Evolutionary conservation across 2,888 invertebrate species (phyloP).

Genomic region (Heliconius aoede): DNA sequence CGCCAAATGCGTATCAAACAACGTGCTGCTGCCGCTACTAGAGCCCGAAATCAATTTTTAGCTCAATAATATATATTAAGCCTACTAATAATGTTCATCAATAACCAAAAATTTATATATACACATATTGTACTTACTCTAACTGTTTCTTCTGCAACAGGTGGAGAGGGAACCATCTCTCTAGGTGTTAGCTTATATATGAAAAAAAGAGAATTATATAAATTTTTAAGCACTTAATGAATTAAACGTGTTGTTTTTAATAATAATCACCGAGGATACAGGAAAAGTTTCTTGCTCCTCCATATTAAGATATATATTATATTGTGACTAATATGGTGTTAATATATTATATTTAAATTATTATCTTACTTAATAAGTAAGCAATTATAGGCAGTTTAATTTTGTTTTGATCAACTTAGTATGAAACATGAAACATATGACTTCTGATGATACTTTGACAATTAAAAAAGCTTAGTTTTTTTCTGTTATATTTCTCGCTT

Average conservation of each 20-base stretch:
- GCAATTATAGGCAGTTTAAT: background rate
- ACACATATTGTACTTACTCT: background rate
- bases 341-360: background rate
- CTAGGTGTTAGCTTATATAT: background rate
- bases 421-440: conserved; percentile 2
- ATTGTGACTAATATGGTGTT: background rate
- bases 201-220: background rate
- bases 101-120: background rate
- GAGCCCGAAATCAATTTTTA: too few relatives aligned
- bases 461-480: background rate
- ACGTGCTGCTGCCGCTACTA: too few relatives aligned
- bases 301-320: background rate
- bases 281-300: background rate
- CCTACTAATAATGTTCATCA: too few relatives aligned
- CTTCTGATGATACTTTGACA: background rate
- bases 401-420: background rate
- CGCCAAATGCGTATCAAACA: too few relatives aligned
- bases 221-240: background rate
- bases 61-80: too few relatives aligned
- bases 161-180: background rate
- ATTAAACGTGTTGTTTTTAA: background rate
- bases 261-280: background rate
- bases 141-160: conserved; percentile 2
- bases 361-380: background rate
- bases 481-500: background rate